Evolutionary conservation across 2,888 invertebrate genomes (phyloP).

Genomic region (Sminthurinus aureus): DNA sequence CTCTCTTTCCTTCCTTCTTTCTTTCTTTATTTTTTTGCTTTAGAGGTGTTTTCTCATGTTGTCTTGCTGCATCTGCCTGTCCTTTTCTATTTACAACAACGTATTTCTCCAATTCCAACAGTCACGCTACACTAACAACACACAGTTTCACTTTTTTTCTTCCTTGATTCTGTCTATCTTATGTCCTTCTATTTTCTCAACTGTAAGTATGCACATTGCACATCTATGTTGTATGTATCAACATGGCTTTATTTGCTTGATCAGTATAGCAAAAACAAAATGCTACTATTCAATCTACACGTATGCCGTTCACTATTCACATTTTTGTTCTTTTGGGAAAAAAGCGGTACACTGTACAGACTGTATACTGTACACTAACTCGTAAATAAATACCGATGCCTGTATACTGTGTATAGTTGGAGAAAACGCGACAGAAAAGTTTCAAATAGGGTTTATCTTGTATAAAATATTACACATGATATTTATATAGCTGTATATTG

Average conservation of each 20-base stretch:
- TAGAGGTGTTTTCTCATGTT: not conserved
- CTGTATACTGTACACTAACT: not conserved
- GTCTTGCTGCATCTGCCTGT: not conserved
- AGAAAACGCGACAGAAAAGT: not conserved
- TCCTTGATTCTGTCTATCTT: not conserved
- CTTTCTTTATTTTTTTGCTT: not conserved
- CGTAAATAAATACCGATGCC: not conserved
- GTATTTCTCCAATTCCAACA: not conserved
- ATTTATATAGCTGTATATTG: not conserved
- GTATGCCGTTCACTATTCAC: not conserved
- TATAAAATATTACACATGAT: not conserved
- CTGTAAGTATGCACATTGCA: not conserved
- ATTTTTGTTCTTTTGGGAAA: not conserved
- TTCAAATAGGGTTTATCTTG: not conserved
- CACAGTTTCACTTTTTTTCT: not conserved
- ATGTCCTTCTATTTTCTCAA: not conserved
- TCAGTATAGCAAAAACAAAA: too few species aligned
- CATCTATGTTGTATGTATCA: not conserved
- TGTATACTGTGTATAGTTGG: not conserved
- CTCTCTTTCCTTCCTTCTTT: too few species aligned
- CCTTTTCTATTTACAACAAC: constrained; percentile 6
- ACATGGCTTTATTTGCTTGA: not conserved
- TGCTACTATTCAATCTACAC: too few species aligned
- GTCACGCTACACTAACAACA: not conserved
- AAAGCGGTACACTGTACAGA: too few species aligned